Evolutionary conservation across 1,140 invertebrate species (phyloP).

Genomic region (Drosophila melanogaster): DNA sequence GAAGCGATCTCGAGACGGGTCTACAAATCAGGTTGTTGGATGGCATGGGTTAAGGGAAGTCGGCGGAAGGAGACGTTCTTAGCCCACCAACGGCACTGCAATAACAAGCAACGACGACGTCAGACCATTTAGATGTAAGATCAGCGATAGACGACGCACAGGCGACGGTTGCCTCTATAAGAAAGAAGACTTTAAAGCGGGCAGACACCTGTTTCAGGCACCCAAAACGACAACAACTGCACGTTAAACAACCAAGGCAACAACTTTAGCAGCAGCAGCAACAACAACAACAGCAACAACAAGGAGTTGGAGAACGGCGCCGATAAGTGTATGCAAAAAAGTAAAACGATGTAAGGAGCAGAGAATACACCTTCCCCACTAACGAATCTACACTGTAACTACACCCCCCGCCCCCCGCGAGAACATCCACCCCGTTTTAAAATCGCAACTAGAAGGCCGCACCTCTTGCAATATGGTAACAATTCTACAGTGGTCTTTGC

Average conservation of each 20-base stretch:
- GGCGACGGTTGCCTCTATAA: constrained; percentile 25
- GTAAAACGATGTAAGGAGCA: constrained; percentile 21
- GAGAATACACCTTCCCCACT: constrained; percentile 14
- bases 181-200: constrained; percentile 7
- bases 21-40: constrained; percentile 28
- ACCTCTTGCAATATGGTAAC: constrained; percentile 33
- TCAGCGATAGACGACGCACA: constrained; percentile 71
- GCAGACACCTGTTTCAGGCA: constrained; percentile 65
- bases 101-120: constrained; percentile 44
- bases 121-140: constrained; percentile 76
- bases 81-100: constrained; percentile 50
- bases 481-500: constrained; percentile 16
- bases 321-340: constrained; percentile 62
- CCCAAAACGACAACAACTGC: constrained; percentile 20
- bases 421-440: background rate
- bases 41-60: background rate
- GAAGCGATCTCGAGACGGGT: constrained; percentile 23
- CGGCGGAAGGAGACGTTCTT: background rate
- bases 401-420: constrained; percentile 9
- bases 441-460: constrained; percentile 41
- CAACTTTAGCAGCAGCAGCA: constrained; percentile 11
- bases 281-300: constrained; percentile 33
- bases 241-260: constrained; percentile 9
- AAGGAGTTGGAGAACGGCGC: constrained; percentile 30
- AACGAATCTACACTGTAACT: constrained; percentile 13